phyloP scores from a whole-genome alignment of 2,113 vertebrate species.

The Balaeniceps rex region DNA sequence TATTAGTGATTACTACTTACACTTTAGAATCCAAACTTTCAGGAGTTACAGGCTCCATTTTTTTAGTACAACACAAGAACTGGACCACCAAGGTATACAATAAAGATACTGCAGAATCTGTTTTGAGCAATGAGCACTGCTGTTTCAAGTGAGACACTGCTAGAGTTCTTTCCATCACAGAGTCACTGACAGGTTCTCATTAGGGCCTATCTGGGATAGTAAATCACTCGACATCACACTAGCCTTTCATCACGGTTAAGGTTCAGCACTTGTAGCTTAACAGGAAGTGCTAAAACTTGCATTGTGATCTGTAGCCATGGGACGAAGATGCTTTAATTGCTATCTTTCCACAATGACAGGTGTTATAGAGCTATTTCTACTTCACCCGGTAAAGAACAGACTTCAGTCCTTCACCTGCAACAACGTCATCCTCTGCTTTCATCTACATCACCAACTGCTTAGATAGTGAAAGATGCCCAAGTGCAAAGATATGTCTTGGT shows the following conservation, averaged over 20 bases:
- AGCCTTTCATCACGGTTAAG: background rate
- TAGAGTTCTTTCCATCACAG: background rate
- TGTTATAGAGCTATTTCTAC: background rate
- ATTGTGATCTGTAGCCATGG: background rate
- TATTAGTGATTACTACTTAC: background rate
- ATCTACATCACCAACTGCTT: background rate
- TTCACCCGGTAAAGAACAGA: background rate
- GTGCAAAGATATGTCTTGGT: background rate
- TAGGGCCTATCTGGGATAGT: background rate
- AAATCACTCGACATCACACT: background rate
- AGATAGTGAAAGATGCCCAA: background rate
- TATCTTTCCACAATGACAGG: background rate
- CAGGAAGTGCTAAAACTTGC: background rate
- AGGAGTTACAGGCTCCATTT: background rate
- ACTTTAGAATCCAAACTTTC: background rate
- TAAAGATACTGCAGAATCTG: background rate
- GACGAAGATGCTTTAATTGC: background rate
- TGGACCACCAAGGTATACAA: background rate
- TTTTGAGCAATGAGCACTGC: background rate
- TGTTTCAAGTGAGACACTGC: background rate
- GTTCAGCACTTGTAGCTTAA: background rate
- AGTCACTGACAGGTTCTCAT: background rate
- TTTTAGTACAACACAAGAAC: background rate
- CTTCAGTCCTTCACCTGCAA: background rate
- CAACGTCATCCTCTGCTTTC: background rate